Conservation (phyloP, 1,140 invertebrate genomes). For the Drosophila nasuta region DNA sequence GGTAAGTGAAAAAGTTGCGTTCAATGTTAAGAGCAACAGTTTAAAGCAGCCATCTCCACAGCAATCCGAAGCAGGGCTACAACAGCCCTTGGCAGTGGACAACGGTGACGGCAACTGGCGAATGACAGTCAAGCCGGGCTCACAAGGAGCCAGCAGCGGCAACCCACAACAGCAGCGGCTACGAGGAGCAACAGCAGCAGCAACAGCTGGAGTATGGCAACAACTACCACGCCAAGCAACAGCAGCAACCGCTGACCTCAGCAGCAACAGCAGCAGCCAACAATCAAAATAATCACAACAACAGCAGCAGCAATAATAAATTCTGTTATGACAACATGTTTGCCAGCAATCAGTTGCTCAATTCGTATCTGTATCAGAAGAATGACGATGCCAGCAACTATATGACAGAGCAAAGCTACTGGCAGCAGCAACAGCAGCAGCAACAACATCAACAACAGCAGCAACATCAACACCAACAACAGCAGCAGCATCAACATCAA, state of each 20-base stretch:
- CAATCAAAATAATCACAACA: conserved; percentile 70
- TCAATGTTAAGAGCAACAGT: background rate
- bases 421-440: conserved; percentile 69
- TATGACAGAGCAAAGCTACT: conserved; percentile 66
- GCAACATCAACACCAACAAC: conserved; percentile 23
- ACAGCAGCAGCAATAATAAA: conserved; percentile 51
- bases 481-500: conserved; percentile 20
- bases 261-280: conserved; percentile 52
- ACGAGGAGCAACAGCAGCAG: conserved; percentile 58
- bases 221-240: conserved; percentile 46
- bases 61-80: conserved; percentile 85
- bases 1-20: conserved; percentile 84
- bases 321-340: conserved; percentile 78
- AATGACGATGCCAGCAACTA: conserved; percentile 50
- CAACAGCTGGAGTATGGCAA: conserved; percentile 37
- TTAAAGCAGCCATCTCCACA: conserved; percentile 22
- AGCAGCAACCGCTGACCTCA: conserved; percentile 36
- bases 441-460: conserved; percentile 56
- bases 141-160: conserved; percentile 80
- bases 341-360: conserved; percentile 69
- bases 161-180: conserved; percentile 44
- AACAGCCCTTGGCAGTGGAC: conserved; percentile 86
- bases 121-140: conserved; percentile 86
- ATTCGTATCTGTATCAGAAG: conserved; percentile 74
- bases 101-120: conserved; percentile 86